These are phyloP conservation scores for Oscheius myriophilus DNA, from an alignment of 2,888 invertebrate genomes.

Conservation along the genomic window DNA sequence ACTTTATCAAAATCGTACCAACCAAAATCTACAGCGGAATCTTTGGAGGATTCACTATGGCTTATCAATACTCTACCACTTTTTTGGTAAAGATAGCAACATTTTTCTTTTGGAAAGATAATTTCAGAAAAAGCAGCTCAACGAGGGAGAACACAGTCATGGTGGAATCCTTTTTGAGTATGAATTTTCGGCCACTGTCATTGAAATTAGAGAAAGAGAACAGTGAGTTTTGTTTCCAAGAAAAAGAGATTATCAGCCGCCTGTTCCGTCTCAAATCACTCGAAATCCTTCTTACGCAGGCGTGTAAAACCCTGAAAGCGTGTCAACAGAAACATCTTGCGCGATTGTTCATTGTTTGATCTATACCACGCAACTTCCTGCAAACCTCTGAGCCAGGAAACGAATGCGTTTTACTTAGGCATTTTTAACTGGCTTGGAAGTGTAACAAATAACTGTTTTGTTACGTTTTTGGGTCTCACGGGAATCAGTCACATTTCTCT, in stretches of 20 bases:
- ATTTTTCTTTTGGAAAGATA: not conserved
- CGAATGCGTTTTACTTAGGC: not conserved
- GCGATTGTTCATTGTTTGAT: no score
- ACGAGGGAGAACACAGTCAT: constrained; percentile 58
- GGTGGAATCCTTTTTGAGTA: constrained; percentile 66
- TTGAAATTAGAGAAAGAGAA: constrained; percentile 59
- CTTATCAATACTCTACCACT: constrained; percentile 93
- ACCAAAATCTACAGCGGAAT: constrained; percentile 80
- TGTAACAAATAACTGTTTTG: no score
- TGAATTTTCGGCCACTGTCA: constrained; percentile 65
- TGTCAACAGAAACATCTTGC: no score
- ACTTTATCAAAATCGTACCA: constrained; percentile 94
- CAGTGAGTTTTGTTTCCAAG: constrained; percentile 57
- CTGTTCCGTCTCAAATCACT: no score
- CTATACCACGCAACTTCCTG: no score
- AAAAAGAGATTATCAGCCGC: no score
- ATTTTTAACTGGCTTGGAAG: no score
- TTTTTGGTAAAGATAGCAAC: constrained; percentile 75
- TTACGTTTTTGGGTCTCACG: no score
- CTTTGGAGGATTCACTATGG: constrained; percentile 63
- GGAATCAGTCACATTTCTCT: no score
- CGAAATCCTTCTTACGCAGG: no score
- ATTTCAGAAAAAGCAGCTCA: constrained; percentile 57
- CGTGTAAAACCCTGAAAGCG: no score
- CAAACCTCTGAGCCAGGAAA: no score